Conservation (phyloP, 2,888 invertebrate genomes). For the Melanostoma scalare region DNA sequence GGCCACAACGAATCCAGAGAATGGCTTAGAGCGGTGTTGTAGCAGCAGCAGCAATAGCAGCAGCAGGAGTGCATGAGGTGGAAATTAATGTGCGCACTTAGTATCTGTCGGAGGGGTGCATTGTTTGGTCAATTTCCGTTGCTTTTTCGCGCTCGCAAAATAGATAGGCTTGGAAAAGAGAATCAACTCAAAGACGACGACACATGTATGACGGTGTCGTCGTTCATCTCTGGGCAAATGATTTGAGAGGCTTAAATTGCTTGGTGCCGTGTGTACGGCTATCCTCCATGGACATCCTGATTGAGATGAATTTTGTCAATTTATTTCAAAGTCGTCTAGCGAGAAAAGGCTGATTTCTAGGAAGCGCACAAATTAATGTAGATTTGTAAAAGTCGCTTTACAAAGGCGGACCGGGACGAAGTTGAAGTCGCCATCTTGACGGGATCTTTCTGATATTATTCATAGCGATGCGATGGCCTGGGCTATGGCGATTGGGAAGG, state of each 20-base stretch:
- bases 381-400: constrained; percentile 50
- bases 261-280: background rate
- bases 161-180: constrained; percentile 16
- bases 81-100: constrained; percentile 70
- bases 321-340: constrained; percentile 49
- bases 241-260: constrained; percentile 52
- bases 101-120: constrained; percentile 70
- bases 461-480: too few relatives aligned
- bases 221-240: constrained; percentile 44
- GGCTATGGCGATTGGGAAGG: too few relatives aligned
- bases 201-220: constrained; percentile 43
- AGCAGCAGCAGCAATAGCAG: constrained; percentile 1
- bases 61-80: constrained; percentile 62
- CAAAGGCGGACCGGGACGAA: constrained; percentile 1
- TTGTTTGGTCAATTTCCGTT: constrained; percentile 72
- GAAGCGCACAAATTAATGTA: constrained; percentile 51
- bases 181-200: constrained; percentile 40
- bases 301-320: constrained; percentile 69
- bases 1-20: constrained; percentile 20
- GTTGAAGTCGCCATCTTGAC: background rate
- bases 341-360: constrained; percentile 52
- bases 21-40: constrained; percentile 52
- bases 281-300: constrained; percentile 54
- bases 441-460: too few relatives aligned
- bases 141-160: constrained; percentile 40